Base-by-base conservation (phyloP, 2,888 invertebrate genomes). In the Eurytoma adleriae region DNA sequence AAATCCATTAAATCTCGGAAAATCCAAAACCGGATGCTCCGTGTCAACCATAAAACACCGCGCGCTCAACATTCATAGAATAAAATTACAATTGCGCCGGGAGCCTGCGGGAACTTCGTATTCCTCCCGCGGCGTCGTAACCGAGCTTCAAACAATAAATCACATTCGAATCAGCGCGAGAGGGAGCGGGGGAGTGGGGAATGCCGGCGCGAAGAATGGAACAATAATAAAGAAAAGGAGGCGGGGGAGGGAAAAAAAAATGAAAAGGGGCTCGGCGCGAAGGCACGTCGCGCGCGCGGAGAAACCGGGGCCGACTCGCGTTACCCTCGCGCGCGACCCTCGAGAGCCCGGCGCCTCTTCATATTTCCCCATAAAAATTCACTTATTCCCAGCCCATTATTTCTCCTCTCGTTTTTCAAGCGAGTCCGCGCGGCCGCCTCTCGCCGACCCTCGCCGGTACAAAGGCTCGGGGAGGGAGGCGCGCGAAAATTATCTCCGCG, bases 331-430 rank as follows among this genome's bases (percentile, higher is more conserved):
- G 30, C 67, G 27, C 40, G 50, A 59, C 40, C 56, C 24, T 40
- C 61, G 52, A 59, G 67, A 72, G 20, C 52, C 48, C 54, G 14
- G 14, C 13, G 10, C 68, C 57, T 62, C 70, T 75, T 59, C 70
- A 75, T 75, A 75, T 79, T 79, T 79, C n/a, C 79, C 64, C 70
- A 75, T 79, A 79, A 79, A 71, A 79, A 79, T 70, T 79, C 79
- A 79, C 79, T 75, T 79, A 75, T 79, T 75, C 75, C 59, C 66
- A 18, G 62, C 30, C 74, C 74, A 75, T 79, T 79, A 79, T 75
- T 79, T 75, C 62, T 66, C 52, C 24, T 57, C 54, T 66, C 79
- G 30, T 79, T 79, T 75, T 54, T 66, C 75, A 70, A 66, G 66
- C 64, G 40, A 40, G 40, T 69, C 62, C 20, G 30, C 50, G 24